A percentile compares a stretch with the other conserved stretches of the same genome.
phyloP scores from a whole-genome alignment of 2,113 vertebrate genomes.

The Phycodurus eques region DNA sequence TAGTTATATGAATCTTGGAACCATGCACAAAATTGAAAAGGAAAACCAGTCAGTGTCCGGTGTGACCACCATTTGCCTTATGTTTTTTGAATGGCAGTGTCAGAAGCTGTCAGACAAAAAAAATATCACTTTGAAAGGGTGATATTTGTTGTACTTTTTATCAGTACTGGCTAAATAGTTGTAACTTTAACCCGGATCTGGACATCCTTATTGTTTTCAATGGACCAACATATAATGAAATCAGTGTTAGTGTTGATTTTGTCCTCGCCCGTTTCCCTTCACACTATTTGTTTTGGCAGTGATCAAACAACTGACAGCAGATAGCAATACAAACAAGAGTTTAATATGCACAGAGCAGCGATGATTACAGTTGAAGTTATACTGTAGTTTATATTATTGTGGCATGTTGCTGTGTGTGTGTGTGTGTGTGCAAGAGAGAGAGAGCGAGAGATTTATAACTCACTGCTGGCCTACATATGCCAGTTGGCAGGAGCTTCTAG shows the following conservation, averaged over 20 bases:
- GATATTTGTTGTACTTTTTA: too few relatives aligned
- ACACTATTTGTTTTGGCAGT: background rate
- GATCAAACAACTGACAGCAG: background rate
- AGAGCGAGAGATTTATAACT: background rate
- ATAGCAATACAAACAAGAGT: background rate
- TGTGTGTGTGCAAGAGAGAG: background rate
- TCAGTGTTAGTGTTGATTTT: background rate
- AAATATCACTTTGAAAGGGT: too few relatives aligned
- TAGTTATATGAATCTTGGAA: too few relatives aligned
- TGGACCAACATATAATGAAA: background rate
- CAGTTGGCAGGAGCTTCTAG: conserved; percentile 3
- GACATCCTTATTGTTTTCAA: background rate
- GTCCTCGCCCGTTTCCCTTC: background rate
- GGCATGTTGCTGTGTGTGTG: background rate
- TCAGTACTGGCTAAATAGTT: too few relatives aligned
- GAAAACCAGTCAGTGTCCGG: too few relatives aligned
- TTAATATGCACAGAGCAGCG: background rate
- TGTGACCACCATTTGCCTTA: too few relatives aligned
- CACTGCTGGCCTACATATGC: conserved; percentile 6
- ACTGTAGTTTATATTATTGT: background rate
- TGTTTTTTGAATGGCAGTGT: too few relatives aligned
- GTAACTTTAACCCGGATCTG: too few relatives aligned
- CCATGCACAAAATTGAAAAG: too few relatives aligned
- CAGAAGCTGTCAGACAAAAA: too few relatives aligned
- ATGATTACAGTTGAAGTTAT: background rate